These are phyloP conservation scores for Leptodirus hochenwartii DNA, from an alignment of 2,888 invertebrate genomes.

Conservation along the genomic window DNA sequence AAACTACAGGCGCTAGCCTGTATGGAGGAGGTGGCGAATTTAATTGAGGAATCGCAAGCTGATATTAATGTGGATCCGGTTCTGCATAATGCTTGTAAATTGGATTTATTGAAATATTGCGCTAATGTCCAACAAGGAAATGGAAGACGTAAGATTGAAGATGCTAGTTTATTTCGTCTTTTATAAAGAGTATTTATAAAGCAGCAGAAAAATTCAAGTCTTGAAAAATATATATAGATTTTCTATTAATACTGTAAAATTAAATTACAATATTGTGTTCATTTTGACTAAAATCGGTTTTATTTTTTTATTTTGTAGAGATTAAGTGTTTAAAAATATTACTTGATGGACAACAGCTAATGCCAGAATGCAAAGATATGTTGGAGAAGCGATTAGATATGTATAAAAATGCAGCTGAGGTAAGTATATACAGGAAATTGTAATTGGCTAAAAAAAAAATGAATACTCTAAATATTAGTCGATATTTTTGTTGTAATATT, in stretches of 20 bases:
- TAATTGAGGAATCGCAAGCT: slow-evolving; percentile 76
- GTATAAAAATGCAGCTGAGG: slow-evolving; percentile 74
- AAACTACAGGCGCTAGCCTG: slow-evolving; percentile 59
- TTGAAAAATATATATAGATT: no score
- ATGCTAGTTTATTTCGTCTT: background rate
- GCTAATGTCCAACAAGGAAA: slow-evolving; percentile 69
- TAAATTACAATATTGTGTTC: no score
- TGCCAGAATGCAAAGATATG: slow-evolving; percentile 61
- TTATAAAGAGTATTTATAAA: no score
- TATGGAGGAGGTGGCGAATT: slow-evolving; percentile 66
- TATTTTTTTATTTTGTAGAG: slow-evolving; percentile 34
- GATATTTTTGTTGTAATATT: background rate
- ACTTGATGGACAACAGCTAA: slow-evolving; percentile 49
- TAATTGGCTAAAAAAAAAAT: no score
- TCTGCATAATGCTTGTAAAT: slow-evolving; percentile 70
- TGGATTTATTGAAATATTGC: slow-evolving; percentile 68
- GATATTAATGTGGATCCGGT: slow-evolving; percentile 93
- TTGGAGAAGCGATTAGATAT: slow-evolving; percentile 70
- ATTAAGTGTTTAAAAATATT: slow-evolving; percentile 58
- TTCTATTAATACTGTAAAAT: no score
- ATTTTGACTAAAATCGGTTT: no score
- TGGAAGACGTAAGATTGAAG: slow-evolving; percentile 59
- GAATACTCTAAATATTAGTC: no score
- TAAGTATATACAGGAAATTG: slow-evolving; percentile 28
- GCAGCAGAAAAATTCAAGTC: no score